Percentiles rank a stretch among this genome's conserved stretches.
Conservation (phyloP, 2,797 vertebrate genomes). For the Pseudopleuronectes americanus region DNA sequence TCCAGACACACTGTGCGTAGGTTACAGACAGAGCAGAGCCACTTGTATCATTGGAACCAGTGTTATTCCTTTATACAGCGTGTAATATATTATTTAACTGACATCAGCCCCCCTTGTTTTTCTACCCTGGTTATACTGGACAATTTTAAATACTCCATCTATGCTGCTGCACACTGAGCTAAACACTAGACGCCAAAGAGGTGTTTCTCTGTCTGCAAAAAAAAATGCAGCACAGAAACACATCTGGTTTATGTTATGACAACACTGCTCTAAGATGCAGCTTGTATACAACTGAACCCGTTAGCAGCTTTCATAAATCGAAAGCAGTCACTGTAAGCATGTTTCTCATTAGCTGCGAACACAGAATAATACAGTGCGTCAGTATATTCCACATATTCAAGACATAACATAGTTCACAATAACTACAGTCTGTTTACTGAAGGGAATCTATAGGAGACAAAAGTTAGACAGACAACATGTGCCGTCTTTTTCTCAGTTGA, state of each 20-base stretch:
- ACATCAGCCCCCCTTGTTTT: slow-evolving; percentile 3
- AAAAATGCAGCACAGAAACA: slow-evolving; percentile 43
- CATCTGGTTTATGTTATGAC: slow-evolving; percentile 78
- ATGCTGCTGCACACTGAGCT: slow-evolving; percentile 13
- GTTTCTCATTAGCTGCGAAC: slow-evolving; percentile 55
- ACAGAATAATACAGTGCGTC: slow-evolving; percentile 42
- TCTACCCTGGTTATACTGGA: slow-evolving; percentile 5
- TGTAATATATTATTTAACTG: slow-evolving; percentile 53
- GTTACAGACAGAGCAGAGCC: slow-evolving; percentile 68
- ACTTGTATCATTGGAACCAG: slow-evolving; percentile 52
- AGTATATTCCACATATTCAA: slow-evolving; percentile 38
- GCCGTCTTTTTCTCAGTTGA: neutral
- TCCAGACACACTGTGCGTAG: slow-evolving; percentile 63
- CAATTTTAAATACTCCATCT: slow-evolving; percentile 25
- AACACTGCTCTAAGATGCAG: slow-evolving; percentile 56
- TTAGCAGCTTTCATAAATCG: slow-evolving; percentile 60
- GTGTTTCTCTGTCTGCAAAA: slow-evolving; percentile 46
- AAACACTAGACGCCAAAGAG: slow-evolving; percentile 35
- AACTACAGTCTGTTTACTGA: slow-evolving; percentile 21
- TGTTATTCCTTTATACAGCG: slow-evolving; percentile 53
- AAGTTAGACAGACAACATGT: neutral
- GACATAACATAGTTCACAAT: slow-evolving; percentile 26
- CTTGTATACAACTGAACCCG: slow-evolving; percentile 57
- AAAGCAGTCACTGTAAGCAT: slow-evolving; percentile 54
- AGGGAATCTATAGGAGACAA: slow-evolving; percentile 9